Base-by-base conservation (phyloP, 2,888 invertebrate species). In the Megastigmus dorsalis region DNA sequence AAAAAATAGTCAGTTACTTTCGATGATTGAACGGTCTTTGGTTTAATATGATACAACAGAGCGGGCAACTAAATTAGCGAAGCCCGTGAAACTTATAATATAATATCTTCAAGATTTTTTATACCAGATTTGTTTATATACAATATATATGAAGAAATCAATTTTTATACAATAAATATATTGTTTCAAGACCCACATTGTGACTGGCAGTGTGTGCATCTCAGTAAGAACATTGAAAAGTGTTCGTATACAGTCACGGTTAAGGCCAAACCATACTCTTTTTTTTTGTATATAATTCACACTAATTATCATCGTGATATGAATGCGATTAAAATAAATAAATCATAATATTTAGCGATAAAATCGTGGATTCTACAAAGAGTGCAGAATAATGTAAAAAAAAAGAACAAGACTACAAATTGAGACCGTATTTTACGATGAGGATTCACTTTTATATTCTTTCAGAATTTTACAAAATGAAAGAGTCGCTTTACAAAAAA, bases 31-130 rank as follows among this genome's bases (percentile, higher is more conserved):
- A 85, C 81, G 84, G 80, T 86, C 86, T 86, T 86, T 86, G 86
- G 86, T 86, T 86, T 86, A 86, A 85, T 86, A 86, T 85, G 81
- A 84, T 86, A 86, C 85, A 86, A 84, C 81, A 80, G 79, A 79
- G 75, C 68, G 55, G 68, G 65, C 66, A 50, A 30, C 80, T 76
- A 68, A 66, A 73, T 77, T 78, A 70, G 75, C 66, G 45, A 60
- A 72, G 65, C 70, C 59, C 69, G 71, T 65, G 72, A 79, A 68
- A 78, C 75, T 76, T 79, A 75, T 78, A 79, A 77, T 77, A 78
- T 79, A 71, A 79, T 81, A 78, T 78, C 79, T 77, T 78, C 67
- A 66, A 78, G 68, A 66, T 79, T 78, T 68, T 60, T 77, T 78
- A 80, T 76, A 82, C 79, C 80, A 80, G 68, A 81, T 81, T 72